These are phyloP conservation scores for Sternotherus odoratus DNA, from an alignment of 2,797 vertebrate genomes.

Conservation along the genomic window DNA sequence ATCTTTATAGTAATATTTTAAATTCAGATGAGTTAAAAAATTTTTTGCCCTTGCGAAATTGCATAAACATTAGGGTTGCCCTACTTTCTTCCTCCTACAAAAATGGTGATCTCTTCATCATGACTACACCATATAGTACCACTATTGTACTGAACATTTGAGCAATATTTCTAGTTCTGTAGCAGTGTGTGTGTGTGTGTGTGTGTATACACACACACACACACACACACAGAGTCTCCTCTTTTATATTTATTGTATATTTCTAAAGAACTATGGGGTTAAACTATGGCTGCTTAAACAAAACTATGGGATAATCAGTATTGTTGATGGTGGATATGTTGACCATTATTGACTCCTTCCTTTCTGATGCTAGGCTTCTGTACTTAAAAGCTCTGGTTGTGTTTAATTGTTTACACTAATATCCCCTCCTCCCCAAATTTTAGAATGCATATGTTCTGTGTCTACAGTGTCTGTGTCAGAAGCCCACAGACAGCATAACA, in stretches of 20 bases:
- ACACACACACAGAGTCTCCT: background rate
- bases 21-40: background rate
- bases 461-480: background rate
- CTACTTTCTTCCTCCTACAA: background rate
- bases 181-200: background rate
- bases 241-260: background rate
- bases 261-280: background rate
- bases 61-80: background rate
- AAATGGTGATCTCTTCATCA: background rate
- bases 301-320: background rate
- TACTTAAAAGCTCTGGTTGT: background rate
- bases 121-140: background rate
- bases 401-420: background rate
- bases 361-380: background rate
- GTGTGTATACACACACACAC: too few species aligned
- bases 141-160: rapidly evolving
- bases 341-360: background rate
- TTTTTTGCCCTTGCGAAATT: background rate
- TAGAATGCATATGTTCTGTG: background rate
- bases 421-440: background rate
- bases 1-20: background rate
- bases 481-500: background rate
- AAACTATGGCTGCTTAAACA: background rate
- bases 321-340: background rate
- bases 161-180: background rate